Base-by-base conservation (phyloP, 2,797 vertebrate genomes). In the Tokudaia tokunoshimensis region DNA sequence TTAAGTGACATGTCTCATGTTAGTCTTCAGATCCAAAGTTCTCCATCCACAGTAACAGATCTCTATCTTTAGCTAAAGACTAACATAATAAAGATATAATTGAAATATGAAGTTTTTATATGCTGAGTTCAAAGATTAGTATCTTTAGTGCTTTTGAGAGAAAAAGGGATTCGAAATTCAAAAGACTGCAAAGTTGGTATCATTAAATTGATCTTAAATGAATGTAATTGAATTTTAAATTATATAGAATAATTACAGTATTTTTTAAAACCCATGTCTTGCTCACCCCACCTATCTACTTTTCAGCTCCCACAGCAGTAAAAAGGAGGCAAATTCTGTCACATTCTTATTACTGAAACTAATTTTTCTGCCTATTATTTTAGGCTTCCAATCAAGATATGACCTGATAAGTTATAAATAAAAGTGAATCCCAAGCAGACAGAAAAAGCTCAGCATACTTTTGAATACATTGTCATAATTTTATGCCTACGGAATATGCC, bases 171-270 rank as follows among this genome's bases (percentile, higher is more conserved):
- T 92, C 79, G 1, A 70, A 50, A 86, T 83, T 91, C 3, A 41
- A 91, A 92, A 29, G 1, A 34, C 29, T 81, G 65, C 26, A 67
- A 91, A 84, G 10, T 52, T 57, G 74, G 20, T 78, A 81, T 70
- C 8, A 63, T 85, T 85, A 81, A 88, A 84, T 84, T 96, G 15
- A 91, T 96, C 80, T 85, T 22, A 94, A 80, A 59, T 57, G n/a
- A 92, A 63, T 92, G 44, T 2, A 84, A 50, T 86, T 86, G 80
- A 61, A 50, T 59, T 86, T 34, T 72, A 80, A 31, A 22, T 34
- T 67, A 85, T 26, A 57, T 31, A 26, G 6, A 26, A 59, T 50
- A 72, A 50, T 93, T 82, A 65, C 4, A 52, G 82, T 92, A 50
- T 13, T 41, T 81, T 81, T 70, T 22, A 57, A 92, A 78, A 17